Conservation (phyloP, 2,797 vertebrate species). For the Semotilus atromaculatus region DNA sequence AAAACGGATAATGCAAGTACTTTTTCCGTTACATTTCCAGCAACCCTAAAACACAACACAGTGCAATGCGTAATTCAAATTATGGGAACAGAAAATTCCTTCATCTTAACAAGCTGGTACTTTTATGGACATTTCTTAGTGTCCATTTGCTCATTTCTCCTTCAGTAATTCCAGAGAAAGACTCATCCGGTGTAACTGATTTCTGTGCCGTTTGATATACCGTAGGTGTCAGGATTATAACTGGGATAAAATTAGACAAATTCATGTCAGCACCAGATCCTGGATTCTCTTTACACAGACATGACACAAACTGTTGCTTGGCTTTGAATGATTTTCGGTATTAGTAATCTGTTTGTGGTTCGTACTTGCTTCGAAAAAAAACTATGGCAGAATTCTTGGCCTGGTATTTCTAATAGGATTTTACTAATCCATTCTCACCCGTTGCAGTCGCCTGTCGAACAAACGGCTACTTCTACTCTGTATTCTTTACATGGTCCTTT, state of each 20-base stretch:
- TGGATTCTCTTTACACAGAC: slow-evolving; percentile 16
- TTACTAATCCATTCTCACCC: slow-evolving; percentile 2
- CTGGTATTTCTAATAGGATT: slow-evolving; percentile 45
- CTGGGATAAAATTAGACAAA: slow-evolving; percentile 12
- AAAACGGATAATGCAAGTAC: background rate
- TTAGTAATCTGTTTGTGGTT: slow-evolving; percentile 2
- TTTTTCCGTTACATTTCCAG: background rate
- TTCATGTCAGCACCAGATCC: background rate
- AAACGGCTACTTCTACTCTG: slow-evolving; percentile 23
- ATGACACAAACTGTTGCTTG: background rate
- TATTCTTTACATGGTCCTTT: slow-evolving; percentile 3
- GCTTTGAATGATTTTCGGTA: background rate
- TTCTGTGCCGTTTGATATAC: background rate
- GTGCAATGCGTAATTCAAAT: background rate
- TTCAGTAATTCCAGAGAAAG: background rate
- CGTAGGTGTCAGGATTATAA: background rate
- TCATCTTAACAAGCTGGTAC: background rate
- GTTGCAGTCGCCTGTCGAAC: slow-evolving; percentile 13
- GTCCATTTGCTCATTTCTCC: background rate
- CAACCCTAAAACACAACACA: background rate
- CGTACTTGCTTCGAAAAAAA: background rate
- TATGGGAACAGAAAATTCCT: background rate
- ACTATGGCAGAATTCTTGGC: slow-evolving; percentile 23
- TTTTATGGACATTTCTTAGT: background rate
- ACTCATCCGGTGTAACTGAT: background rate